Conservation (phyloP, 2,797 vertebrate species). For the Muscicapa comitata region DNA sequence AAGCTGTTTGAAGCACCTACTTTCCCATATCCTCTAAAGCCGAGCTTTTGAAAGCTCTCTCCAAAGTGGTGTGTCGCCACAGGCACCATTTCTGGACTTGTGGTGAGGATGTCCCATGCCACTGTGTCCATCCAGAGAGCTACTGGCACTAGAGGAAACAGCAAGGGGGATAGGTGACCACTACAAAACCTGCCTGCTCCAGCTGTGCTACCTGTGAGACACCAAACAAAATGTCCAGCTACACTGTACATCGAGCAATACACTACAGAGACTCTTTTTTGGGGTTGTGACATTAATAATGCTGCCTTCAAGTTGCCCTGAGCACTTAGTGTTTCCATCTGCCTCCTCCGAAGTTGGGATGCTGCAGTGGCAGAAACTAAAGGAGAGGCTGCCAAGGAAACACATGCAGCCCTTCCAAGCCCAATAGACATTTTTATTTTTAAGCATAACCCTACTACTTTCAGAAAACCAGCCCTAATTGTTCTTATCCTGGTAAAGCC, state of each 20-base stretch:
- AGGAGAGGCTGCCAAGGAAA: background rate
- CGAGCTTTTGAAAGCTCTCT: background rate
- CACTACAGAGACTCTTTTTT: background rate
- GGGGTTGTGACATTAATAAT: background rate
- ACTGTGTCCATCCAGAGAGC: background rate
- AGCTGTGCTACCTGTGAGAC: background rate
- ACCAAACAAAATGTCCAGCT: background rate
- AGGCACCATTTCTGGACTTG: background rate
- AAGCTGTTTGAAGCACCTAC: background rate
- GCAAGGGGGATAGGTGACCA: rapidly evolving
- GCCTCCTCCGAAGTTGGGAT: background rate
- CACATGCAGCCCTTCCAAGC: background rate
- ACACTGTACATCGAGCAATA: background rate
- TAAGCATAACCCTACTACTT: background rate
- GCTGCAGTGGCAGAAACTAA: background rate
- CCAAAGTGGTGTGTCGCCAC: rapidly evolving
- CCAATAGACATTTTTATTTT: background rate
- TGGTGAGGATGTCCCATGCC: background rate
- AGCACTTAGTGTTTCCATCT: background rate
- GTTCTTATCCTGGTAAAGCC: background rate
- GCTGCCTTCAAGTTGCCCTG: background rate
- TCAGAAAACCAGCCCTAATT: background rate
- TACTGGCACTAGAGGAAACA: background rate
- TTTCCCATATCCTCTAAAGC: background rate
- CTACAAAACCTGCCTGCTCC: background rate